Percentiles rank a stretch among this genome's conserved stretches.
These are phyloP conservation scores for Pongo pygmaeus DNA, from an alignment of 2,113 vertebrate species.

Conservation along the genomic window DNA sequence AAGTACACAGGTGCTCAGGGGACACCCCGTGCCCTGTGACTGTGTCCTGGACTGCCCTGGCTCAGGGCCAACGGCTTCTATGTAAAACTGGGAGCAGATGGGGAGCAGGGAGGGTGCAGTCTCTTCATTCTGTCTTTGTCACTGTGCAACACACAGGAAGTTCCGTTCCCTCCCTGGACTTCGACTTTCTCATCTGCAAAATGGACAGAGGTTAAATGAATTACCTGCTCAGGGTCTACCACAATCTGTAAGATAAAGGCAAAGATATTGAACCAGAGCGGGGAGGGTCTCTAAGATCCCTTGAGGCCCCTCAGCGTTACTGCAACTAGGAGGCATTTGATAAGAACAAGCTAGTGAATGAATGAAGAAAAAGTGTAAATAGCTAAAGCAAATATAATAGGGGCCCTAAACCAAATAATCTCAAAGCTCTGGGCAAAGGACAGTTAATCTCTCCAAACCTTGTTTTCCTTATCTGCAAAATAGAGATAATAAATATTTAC, in stretches of 20 bases:
- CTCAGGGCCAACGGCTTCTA: not conserved
- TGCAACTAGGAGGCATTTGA: not conserved
- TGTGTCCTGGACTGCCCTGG: not conserved
- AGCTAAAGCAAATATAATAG: not conserved
- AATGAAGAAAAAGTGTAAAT: not conserved
- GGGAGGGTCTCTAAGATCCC: not conserved
- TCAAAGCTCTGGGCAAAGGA: not conserved
- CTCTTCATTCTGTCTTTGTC: fast-evolving
- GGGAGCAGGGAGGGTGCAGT: not conserved
- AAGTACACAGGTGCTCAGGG: not conserved
- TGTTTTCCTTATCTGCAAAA: conserved; percentile 20
- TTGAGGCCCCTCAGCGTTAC: not conserved
- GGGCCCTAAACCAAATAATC: not conserved
- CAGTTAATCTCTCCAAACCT: not conserved
- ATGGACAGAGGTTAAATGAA: not conserved
- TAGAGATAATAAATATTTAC: not conserved
- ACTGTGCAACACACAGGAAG: not conserved
- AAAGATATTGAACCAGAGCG: not conserved
- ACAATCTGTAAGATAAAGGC: not conserved
- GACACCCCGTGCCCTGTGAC: not conserved
- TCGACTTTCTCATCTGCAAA: not conserved
- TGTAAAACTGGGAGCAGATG: no score
- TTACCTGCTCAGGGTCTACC: not conserved
- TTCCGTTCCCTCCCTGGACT: not conserved
- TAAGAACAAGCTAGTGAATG: not conserved